Base-by-base conservation (phyloP, 1,140 invertebrate genomes). In the Elymnias hypermnestra region DNA sequence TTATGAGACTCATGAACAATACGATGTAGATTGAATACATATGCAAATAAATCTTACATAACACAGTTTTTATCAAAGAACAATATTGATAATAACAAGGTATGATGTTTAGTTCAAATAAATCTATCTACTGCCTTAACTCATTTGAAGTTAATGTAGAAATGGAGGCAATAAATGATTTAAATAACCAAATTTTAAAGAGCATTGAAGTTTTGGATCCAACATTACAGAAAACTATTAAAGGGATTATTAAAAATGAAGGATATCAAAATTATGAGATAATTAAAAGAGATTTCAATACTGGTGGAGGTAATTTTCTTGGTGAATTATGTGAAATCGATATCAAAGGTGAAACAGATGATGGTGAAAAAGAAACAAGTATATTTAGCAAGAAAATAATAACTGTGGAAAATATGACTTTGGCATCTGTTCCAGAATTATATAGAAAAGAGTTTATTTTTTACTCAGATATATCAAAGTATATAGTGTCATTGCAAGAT, bases 371-470 rank as follows among this genome's bases (percentile, higher is more conserved):
- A 37, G 57, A 58, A 53, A 56, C 46, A 1, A 56, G 61, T 47
- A 39, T 75, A 26, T 72, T 75, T 37, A 33, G 62, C 14, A 75
- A 75, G 29, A 43, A 58, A 18, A 56, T 46, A 5, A 31, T 54
- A n/a, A 45, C 36, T 0, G 12, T 48, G 2, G 53, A 53, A 21
- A 38, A 57, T 22, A 41, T 67, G 23, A 53, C 45, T 13, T 42
- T 71, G 4, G 53, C 55, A 8, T 44, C 51, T 0, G 25, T 60
- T 0, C 2, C 39, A 5, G 51, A 52, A 1, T n/a, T 55, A 9
- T 72, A 47, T 46, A 7, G 14, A 2, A 58, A 44, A 23, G 72
- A 75, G 59, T n/a, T 50, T 1, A 63, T 57, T 8, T 8, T 50
- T 26, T 70, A 68, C 31, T 62, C 33, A 4, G 57, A 66, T 23